Base-by-base conservation (phyloP, 2,113 vertebrate genomes). In the Litocranius walleri region DNA sequence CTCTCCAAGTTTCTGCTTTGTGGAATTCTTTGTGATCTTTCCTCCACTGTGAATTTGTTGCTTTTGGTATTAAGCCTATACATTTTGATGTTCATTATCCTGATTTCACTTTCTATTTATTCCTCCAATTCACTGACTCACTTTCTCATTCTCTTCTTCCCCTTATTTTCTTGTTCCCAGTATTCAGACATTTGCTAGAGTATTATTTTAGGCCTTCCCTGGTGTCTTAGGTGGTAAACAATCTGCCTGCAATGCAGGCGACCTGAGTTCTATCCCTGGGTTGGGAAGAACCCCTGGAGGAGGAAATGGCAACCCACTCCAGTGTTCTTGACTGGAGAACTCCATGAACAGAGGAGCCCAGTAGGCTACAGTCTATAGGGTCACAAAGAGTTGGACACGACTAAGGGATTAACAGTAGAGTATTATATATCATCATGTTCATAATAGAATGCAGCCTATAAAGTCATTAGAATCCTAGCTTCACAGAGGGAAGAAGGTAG, bases 51-150 rank as follows among this genome's bases (percentile, higher is more conserved):
- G 78, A 64, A 95, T 90, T 11, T 91, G 61, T 92, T 80, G 85
- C 23, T 92, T 92, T 97, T 96, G 61, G 56, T 87, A 90, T 86
- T n/a, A 30, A 85, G 57, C n/a, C 52, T 81, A 27, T 64, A n/a
- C 21, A 48, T 90, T 93, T 90, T 88, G 7, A 54, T 33, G 23
- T 89, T 80, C 40, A 88, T 74, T 91, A 83, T 92, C 8, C 6
- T 74, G 6, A 74, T 83, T 30, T 56, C 6, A 7, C 14, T 96
- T 83, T 92, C 6, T 80, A 13, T 80, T 77, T 81, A 90, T 74
- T 95, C 16, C 19, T 92, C 12, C 33, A 88, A 62, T 81, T 93
- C 54, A 90, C 36, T 27, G 10, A 57, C 25, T 57, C 15, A 33
- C 15, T 15, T 45, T 40, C 12, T 84, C n/a, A 91, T 83, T 96